Percentiles rank a stretch among this genome's conserved stretches.
Evolutionary conservation across 2,888 invertebrate species (phyloP).

Genomic region (Phasia obesa): DNA sequence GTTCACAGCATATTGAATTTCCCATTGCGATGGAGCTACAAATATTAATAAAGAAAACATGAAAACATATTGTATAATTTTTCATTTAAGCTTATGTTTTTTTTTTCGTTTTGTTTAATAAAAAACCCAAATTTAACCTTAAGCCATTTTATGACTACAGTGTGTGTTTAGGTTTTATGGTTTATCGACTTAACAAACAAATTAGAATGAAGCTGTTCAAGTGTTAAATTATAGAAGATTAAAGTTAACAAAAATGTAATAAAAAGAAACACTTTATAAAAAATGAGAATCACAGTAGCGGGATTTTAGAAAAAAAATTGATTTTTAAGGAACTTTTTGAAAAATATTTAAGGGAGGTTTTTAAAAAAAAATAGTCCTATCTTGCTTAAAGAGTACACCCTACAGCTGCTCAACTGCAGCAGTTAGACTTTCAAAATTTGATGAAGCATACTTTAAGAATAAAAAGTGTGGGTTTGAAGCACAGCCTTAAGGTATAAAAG

Average conservation of each 20-base stretch:
- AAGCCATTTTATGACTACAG: constrained; percentile 38
- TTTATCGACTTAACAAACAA: constrained; percentile 51
- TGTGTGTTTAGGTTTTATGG: constrained; percentile 48
- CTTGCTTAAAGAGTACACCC: too few relatives aligned
- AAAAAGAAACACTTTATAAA: not conserved
- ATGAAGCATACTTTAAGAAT: too few relatives aligned
- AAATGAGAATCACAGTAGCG: constrained; percentile 22
- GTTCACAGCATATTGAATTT: constrained; percentile 69
- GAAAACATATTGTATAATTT: constrained; percentile 3
- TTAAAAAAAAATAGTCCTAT: too few relatives aligned
- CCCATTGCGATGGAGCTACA: constrained; percentile 29
- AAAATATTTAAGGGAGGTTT: not conserved
- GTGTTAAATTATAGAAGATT: constrained; percentile 62
- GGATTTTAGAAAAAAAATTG: not conserved
- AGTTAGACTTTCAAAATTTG: too few relatives aligned
- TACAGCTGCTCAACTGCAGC: too few relatives aligned
- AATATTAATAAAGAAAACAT: constrained; percentile 5
- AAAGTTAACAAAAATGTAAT: not conserved
- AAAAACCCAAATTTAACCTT: constrained; percentile 52
- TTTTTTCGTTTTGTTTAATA: constrained; percentile 1
- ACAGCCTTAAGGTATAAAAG: too few relatives aligned
- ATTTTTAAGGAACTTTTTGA: not conserved
- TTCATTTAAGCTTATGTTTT: constrained; percentile 18
- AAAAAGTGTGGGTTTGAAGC: too few relatives aligned
- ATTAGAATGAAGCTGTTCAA: constrained; percentile 64